phyloP scores from a whole-genome alignment of 1,140 invertebrate species.

The Drosophila grimshawi region DNA sequence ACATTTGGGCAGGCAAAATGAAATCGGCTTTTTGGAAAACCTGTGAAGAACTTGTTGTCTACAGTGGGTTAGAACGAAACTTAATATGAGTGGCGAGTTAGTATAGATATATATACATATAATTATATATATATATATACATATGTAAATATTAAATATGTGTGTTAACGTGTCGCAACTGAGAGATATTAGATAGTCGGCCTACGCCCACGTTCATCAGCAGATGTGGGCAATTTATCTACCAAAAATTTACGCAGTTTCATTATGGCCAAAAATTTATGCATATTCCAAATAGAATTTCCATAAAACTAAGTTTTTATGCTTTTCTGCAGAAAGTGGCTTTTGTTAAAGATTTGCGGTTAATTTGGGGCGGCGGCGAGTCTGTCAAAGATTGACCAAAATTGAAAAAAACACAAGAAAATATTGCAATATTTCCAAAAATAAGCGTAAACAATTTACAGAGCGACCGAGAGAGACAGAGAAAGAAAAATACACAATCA shows the following conservation, averaged over 20 bases:
- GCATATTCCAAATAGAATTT: conserved; percentile 42
- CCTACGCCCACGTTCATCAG: conserved; percentile 53
- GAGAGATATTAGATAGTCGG: conserved; percentile 54
- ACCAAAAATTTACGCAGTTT: conserved; percentile 57
- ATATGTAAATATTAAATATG: background rate
- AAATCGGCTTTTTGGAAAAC: conserved; percentile 35
- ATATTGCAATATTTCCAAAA: conserved; percentile 48
- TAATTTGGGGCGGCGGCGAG: conserved; percentile 63
- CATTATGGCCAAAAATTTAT: conserved; percentile 56
- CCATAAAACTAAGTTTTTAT: conserved; percentile 36
- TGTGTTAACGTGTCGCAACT: conserved; percentile 12
- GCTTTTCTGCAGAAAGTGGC: conserved; percentile 9
- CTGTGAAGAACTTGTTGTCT: conserved; percentile 36
- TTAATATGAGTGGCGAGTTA: conserved; percentile 12
- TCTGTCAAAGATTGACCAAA: conserved; percentile 50
- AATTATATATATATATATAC: background rate
- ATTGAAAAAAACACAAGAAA: conserved; percentile 15
- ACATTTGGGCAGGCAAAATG: conserved; percentile 35
- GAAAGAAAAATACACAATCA: conserved; percentile 25
- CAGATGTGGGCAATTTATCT: conserved; percentile 41
- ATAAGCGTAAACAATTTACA: conserved; percentile 38
- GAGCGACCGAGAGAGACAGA: background rate
- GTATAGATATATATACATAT: too few relatives aligned
- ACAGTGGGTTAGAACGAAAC: conserved; percentile 30
- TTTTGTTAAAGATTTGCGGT: conserved; percentile 6